Percentiles rank a stretch among this genome's conserved stretches.
Conservation (phyloP, 2,797 vertebrate genomes). For the Babyrousa celebensis region DNA sequence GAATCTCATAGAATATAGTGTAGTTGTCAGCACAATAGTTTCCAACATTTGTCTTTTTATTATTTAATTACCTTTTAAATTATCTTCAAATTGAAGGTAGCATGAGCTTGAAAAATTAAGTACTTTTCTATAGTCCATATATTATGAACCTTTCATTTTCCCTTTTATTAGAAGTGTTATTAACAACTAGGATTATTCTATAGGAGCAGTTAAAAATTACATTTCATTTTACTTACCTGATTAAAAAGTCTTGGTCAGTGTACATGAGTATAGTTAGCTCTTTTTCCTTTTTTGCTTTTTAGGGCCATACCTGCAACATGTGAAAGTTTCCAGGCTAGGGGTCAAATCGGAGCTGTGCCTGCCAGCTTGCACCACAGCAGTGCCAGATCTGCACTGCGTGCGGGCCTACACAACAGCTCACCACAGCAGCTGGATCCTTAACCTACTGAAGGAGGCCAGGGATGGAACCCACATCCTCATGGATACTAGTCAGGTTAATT, state of each 20-base stretch:
- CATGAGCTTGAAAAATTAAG: constrained; percentile 35
- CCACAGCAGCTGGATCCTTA: no score
- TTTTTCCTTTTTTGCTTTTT: neutral
- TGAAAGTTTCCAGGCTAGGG: no score
- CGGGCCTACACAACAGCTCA: no score
- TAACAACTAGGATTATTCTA: constrained; percentile 46
- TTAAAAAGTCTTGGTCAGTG: constrained; percentile 15
- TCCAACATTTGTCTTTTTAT: constrained; percentile 61
- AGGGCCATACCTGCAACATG: no score
- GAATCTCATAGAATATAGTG: constrained; percentile 24
- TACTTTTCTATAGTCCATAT: neutral
- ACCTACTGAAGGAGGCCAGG: no score
- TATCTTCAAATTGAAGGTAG: constrained; percentile 10
- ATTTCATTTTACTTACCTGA: constrained; percentile 21
- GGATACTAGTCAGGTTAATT: no score
- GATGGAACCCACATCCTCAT: no score
- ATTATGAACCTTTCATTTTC: neutral
- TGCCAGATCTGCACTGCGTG: no score
- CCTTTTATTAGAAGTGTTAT: constrained; percentile 61
- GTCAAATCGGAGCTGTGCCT: no score
- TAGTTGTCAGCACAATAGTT: neutral
- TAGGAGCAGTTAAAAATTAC: constrained; percentile 60
- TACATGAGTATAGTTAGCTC: constrained; percentile 23
- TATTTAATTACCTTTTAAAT: constrained; percentile 28
- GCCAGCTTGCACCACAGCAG: no score